Base-by-base conservation (phyloP, 2,888 invertebrate genomes). In the Prosopocoilus inquinatus region DNA sequence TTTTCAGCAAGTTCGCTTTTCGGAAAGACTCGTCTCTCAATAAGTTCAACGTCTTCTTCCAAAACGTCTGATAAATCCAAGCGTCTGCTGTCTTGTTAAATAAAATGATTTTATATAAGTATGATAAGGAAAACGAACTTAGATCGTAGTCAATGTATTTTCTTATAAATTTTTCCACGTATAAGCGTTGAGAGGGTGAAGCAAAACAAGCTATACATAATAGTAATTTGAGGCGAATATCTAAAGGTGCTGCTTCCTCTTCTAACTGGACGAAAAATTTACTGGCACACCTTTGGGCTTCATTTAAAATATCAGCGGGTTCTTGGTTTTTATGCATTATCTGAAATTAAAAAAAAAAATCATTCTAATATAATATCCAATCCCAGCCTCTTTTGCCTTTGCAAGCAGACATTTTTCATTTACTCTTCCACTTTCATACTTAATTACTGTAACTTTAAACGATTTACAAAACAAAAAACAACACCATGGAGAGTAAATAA, bases 321-420 rank as follows among this genome's bases (percentile, higher is more conserved):
- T 83, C 82, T 55, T 81, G 80, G 53, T 72, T 79, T 67, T 79
- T 74, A 47, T 68, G 74, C 63, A 80, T 78, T 33, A 80, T 69
- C 69, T 80, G 67, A 50, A 74, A 2, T 70, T 50, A 46, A 60
- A 44, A 15, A n/a, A n/a, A n/a, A n/a, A n/a, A n/a, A n/a, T n/a
- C n/a, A n/a, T n/a, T n/a, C n/a, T n/a, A n/a, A n/a, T n/a, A n/a
- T n/a, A n/a, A n/a, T n/a, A n/a, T n/a, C n/a, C n/a, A n/a, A n/a
- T n/a, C n/a, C n/a, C n/a, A n/a, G n/a, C n/a, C n/a, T n/a, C n/a
- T n/a, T n/a, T n/a, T n/a, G n/a, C n/a, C n/a, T n/a, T n/a, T n/a
- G n/a, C n/a, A n/a, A n/a, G n/a, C n/a, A n/a, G n/a, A n/a, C n/a
- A n/a, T n/a, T n/a, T n/a, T n/a, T n/a, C n/a, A n/a, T n/a, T n/a